Percentiles rank a stretch among this genome's conserved stretches.
phyloP scores from a whole-genome alignment of 2,888 invertebrate genomes.

The Sinodicranocentrus sp. region DNA sequence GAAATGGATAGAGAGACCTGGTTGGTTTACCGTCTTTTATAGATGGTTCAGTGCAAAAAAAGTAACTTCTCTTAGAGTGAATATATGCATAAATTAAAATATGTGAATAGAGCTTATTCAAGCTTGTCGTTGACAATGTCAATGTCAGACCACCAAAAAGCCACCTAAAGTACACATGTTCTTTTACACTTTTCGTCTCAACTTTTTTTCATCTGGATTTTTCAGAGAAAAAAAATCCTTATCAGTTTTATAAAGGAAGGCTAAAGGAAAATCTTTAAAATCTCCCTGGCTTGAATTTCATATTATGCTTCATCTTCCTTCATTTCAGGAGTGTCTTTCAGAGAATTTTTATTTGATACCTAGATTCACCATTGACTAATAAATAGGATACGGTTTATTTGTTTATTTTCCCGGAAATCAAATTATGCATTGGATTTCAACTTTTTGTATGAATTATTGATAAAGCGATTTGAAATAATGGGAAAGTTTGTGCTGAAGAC shows the following conservation, averaged over 20 bases:
- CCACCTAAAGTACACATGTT: conserved; percentile 38
- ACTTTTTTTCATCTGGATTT: background rate
- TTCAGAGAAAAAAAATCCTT: background rate
- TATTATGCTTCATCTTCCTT: no score
- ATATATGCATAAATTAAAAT: background rate
- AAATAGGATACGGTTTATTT: background rate
- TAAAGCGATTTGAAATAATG: conserved; percentile 28
- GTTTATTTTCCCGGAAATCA: background rate
- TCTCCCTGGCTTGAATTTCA: conserved; percentile 18
- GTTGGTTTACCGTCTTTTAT: background rate
- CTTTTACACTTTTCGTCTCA: conserved; percentile 26
- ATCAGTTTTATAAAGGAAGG: background rate
- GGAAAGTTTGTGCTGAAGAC: background rate
- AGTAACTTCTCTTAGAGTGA: conserved; percentile 5
- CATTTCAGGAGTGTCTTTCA: no score
- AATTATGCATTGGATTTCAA: conserved; percentile 31
- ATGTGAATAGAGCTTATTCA: conserved; percentile 37
- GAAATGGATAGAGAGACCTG: no score
- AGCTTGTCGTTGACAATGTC: conserved; percentile 47
- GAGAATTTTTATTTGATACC: no score
- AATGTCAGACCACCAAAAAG: conserved; percentile 58
- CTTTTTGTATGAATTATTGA: conserved; percentile 44
- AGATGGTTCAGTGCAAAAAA: background rate
- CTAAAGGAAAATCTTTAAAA: background rate
- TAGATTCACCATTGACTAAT: no score